Evolutionary conservation across 2,797 vertebrate genomes (phyloP).

Genomic region (Rousettus madagascariensis): DNA sequence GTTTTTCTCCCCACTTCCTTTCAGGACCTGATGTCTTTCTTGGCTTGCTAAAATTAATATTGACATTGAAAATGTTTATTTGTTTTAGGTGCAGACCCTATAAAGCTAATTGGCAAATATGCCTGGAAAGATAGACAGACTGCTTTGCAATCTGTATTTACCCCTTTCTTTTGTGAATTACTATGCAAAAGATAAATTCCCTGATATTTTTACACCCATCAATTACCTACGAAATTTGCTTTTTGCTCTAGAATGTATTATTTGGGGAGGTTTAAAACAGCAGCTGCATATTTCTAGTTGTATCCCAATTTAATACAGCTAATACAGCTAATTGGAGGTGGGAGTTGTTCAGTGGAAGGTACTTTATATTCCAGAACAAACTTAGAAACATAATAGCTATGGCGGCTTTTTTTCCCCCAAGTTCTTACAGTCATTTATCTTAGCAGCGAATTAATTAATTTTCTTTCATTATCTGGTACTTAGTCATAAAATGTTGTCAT

Average conservation of each 20-base stretch:
- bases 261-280: constrained; percentile 24
- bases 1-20: neutral
- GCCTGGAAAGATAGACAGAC: neutral
- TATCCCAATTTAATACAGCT: constrained; percentile 35
- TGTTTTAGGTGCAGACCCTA: neutral
- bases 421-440: constrained; percentile 63
- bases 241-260: neutral
- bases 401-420: neutral
- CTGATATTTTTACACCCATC: neutral
- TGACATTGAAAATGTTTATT: constrained; percentile 47
- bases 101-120: constrained; percentile 26
- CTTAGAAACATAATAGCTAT: constrained; percentile 26
- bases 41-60: constrained; percentile 51
- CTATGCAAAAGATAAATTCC: neutral
- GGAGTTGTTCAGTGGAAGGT: neutral
- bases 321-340: constrained; percentile 49
- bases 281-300: constrained; percentile 22
- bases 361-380: constrained; percentile 61
- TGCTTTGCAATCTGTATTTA: neutral
- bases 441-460: constrained; percentile 63
- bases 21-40: neutral
- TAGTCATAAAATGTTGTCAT: constrained; percentile 67
- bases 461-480: constrained; percentile 64
- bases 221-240: constrained; percentile 8
- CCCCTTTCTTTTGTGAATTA: constrained; percentile 24